Base-by-base conservation (phyloP, 1,140 invertebrate species). In the Rhagoletis pomonella region DNA sequence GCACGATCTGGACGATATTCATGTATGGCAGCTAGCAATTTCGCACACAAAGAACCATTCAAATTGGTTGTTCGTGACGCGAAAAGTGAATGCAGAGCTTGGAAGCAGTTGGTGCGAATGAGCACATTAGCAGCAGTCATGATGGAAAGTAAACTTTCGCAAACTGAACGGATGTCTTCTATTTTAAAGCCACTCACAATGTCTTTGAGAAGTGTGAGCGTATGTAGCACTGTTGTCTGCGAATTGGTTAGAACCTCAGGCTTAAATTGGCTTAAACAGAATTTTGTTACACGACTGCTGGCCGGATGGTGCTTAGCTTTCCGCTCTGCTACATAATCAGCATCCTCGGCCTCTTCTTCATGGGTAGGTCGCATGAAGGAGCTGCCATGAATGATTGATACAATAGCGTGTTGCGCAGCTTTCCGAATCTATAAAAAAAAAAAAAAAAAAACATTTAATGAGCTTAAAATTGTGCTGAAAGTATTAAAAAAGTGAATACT, bases 91-190 rank as follows among this genome's bases (percentile, higher is more conserved):
- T 98, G 95, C 1, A 99, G 92, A 0, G 96, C 96, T 94, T 98
- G 96, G 87, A 99, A 94, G 86, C 96, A 96, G 90, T 96, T 96
- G 1, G 96, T 96, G 9, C 96, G 96, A 1, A 98, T 95, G 87
- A 98, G 94, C 0, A 96, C 94, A 91, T 97, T 96, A 88, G 97
- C 96, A 42, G 98, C 94, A 0, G 96, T 96, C 97, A 99, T 98
- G 7, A 98, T 94, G 5, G 96, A 96, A 2, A 99, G 93, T 58
- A 99, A 94, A 50, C 95, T 95, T 93, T 99, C 97, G 90, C 96
- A 96, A 9, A 95, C 93, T 89, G 95, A 95, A 94, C 97, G 96
- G 69, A 98, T 95, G 90, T 96, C 93, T 89, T 95, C 94, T 89
- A 96, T 96, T 59, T 96, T 96, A 90, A 98, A 96, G 17, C 95